Conservation (phyloP, 1,140 invertebrate genomes). For the Tetragnatha versicolor region DNA sequence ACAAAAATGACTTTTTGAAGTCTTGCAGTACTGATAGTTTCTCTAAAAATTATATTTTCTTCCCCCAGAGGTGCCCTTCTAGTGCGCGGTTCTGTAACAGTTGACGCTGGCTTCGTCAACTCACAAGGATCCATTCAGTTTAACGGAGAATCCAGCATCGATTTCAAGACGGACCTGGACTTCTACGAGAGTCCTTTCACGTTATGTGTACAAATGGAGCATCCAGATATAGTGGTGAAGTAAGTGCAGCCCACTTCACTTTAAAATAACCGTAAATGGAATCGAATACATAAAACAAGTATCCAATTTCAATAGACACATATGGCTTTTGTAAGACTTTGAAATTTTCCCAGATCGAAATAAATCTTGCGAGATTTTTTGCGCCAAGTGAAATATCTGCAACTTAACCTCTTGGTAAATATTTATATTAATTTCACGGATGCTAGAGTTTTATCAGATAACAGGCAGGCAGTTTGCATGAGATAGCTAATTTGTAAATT, state of each 20-base stretch:
- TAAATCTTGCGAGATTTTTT: background rate
- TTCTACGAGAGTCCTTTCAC: slow-evolving; percentile 21
- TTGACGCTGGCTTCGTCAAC: slow-evolving; percentile 1
- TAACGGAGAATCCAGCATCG: slow-evolving; percentile 10
- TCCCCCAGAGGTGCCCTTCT: slow-evolving; percentile 16
- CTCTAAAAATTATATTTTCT: too few species aligned
- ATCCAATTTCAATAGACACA: background rate
- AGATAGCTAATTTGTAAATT: too few species aligned
- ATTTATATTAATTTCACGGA: background rate
- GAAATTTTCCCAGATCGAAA: background rate
- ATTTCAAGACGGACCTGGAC: slow-evolving; percentile 30
- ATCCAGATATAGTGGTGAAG: slow-evolving; percentile 7
- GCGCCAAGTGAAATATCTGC: background rate
- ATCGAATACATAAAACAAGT: background rate
- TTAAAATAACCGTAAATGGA: background rate
- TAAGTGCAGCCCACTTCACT: background rate
- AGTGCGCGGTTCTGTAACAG: background rate
- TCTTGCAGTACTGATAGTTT: too few species aligned
- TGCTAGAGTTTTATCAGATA: too few species aligned
- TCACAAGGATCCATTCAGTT: slow-evolving; percentile 13
- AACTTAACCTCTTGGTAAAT: background rate
- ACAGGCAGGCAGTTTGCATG: too few species aligned
- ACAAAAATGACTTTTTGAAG: too few species aligned
- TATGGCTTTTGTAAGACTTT: background rate
- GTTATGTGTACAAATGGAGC: slow-evolving; percentile 36